Evolutionary conservation across 2,797 vertebrate species (phyloP).

Genomic region (Dermochelys coriacea): DNA sequence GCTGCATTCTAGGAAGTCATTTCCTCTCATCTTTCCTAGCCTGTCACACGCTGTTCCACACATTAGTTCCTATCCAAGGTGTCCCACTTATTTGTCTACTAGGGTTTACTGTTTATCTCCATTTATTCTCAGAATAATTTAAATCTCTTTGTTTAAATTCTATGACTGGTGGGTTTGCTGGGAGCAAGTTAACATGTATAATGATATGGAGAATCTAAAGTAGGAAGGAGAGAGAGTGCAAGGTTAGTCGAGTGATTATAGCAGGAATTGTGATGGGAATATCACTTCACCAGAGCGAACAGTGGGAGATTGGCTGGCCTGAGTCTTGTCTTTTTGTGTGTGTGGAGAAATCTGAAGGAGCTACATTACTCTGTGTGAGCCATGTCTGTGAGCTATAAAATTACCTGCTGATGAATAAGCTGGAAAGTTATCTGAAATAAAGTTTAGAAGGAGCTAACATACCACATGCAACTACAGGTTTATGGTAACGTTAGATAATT

Average conservation of each 20-base stretch:
- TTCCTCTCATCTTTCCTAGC: constrained; percentile 70
- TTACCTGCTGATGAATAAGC: constrained; percentile 59
- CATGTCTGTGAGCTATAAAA: constrained; percentile 60
- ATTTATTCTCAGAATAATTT: constrained; percentile 73
- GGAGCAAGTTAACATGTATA: constrained; percentile 61
- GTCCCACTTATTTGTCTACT: constrained; percentile 68
- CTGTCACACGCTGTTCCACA: constrained; percentile 71
- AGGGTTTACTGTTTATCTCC: constrained; percentile 73
- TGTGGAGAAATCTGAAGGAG: constrained; percentile 55
- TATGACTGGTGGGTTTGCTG: constrained; percentile 33
- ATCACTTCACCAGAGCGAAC: constrained; percentile 52
- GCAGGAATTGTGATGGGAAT: constrained; percentile 59
- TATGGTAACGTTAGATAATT: constrained; percentile 72
- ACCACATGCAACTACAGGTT: constrained; percentile 36
- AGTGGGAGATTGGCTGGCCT: constrained; percentile 49
- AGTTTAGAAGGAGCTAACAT: constrained; percentile 56
- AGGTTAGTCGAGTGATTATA: constrained; percentile 66
- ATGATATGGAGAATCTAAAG: constrained; percentile 56
- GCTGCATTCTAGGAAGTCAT: constrained; percentile 74
- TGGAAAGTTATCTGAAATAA: constrained; percentile 71
- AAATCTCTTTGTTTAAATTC: constrained; percentile 59
- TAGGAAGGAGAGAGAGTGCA: constrained; percentile 42
- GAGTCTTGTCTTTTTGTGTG: neutral
- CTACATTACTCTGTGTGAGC: neutral
- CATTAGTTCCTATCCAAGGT: constrained; percentile 69